These are phyloP conservation scores for Noctua comes DNA, from an alignment of 2,888 invertebrate genomes.

Conservation along the genomic window DNA sequence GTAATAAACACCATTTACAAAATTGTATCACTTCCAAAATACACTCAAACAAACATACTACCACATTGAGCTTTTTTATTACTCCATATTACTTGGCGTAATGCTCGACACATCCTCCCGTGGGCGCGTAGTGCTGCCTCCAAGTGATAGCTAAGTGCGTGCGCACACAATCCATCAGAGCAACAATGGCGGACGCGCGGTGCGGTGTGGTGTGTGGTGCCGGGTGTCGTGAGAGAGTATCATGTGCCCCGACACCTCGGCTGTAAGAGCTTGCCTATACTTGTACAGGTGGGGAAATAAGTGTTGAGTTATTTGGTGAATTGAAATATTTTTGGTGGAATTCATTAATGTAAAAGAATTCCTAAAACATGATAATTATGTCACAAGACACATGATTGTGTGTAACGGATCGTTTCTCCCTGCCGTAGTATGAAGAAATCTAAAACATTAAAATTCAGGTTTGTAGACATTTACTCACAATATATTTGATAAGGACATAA, in stretches of 20 bases:
- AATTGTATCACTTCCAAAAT: background rate
- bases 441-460: no score
- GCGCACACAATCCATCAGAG: constrained; percentile 66
- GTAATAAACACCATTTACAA: background rate
- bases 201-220: constrained; percentile 29
- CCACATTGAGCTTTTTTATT: constrained; percentile 49
- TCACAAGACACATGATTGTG: no score
- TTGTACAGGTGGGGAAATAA: constrained; percentile 54
- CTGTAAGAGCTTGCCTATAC: constrained; percentile 68
- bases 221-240: constrained; percentile 45
- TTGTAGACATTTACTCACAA: no score
- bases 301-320: constrained; percentile 6
- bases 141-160: constrained; percentile 65
- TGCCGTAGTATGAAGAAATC: background rate
- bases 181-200: constrained; percentile 56
- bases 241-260: constrained; percentile 73
- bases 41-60: constrained; percentile 29
- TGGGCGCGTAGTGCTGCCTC: constrained; percentile 29
- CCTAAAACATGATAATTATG: background rate
- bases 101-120: constrained; percentile 38
- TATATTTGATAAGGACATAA: background rate
- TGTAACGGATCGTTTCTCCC: background rate
- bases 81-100: constrained; percentile 43
- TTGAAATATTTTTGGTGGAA: background rate
- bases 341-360: background rate